A percentile compares a stretch with the other conserved stretches of the same genome.
Evolutionary conservation across 2,888 invertebrate genomes (phyloP).

Genomic region (Antheraea yamamai): DNA sequence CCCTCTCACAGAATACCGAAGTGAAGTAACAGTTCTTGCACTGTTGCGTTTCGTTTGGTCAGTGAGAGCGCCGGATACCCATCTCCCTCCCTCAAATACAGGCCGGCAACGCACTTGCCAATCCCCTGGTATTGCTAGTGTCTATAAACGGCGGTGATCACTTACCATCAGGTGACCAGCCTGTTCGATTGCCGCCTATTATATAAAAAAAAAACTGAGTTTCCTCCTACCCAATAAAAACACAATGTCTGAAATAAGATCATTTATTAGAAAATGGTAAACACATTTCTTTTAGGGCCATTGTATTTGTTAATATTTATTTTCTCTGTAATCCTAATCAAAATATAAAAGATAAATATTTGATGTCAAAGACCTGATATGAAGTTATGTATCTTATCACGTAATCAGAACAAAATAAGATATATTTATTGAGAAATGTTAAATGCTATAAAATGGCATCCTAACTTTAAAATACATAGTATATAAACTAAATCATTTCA

Average conservation of each 20-base stretch:
- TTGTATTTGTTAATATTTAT: background rate
- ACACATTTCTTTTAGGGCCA: background rate
- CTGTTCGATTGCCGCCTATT: no score
- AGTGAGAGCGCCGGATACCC: no score
- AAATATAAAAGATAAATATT: background rate
- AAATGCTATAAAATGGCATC: background rate
- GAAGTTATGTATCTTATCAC: constrained; percentile 3
- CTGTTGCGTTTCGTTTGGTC: no score
- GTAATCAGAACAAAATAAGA: background rate
- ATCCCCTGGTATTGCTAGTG: no score
- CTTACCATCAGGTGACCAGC: no score
- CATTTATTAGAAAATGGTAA: background rate
- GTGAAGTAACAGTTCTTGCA: no score
- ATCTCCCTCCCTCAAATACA: no score
- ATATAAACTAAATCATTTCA: background rate
- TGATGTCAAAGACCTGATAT: constrained; percentile 15
- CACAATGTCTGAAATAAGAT: background rate
- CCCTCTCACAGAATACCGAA: no score
- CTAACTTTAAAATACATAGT: background rate
- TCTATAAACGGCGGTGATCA: no score
- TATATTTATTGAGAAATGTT: background rate
- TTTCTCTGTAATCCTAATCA: constrained; percentile 1
- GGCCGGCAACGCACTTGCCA: no score
- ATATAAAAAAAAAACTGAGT: no score
- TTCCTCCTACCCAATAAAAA: background rate